Percentiles rank a stretch among this genome's conserved stretches.
Conservation (phyloP, 1,140 invertebrate genomes). For the Scaptomyza hsui region DNA sequence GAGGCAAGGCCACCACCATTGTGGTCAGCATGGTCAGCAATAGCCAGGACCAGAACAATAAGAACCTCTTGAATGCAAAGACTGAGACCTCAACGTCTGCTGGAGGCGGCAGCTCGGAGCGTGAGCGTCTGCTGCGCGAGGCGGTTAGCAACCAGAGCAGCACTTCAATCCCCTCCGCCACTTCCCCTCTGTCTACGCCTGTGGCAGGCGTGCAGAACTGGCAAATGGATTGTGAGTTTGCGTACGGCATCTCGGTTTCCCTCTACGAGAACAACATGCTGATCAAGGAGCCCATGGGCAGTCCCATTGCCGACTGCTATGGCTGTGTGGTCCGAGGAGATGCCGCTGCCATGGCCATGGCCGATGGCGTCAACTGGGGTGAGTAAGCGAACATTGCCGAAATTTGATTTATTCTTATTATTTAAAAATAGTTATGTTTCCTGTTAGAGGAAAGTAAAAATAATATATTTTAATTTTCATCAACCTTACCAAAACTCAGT, state of each 20-base stretch:
- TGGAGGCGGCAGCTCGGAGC: constrained; percentile 46
- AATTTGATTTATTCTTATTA: background rate
- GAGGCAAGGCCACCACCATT: constrained; percentile 65
- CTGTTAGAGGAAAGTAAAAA: too few relatives aligned
- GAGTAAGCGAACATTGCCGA: constrained; percentile 64
- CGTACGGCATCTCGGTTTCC: constrained; percentile 89
- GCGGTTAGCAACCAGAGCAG: constrained; percentile 73
- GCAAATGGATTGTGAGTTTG: constrained; percentile 87
- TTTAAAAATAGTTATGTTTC: too few relatives aligned
- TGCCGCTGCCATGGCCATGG: constrained; percentile 92
- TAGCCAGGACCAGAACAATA: constrained; percentile 76
- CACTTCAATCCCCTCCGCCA: background rate
- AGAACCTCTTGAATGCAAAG: constrained; percentile 76
- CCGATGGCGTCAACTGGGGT: constrained; percentile 98
- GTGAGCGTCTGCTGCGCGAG: constrained; percentile 73
- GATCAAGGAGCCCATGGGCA: constrained; percentile 90
- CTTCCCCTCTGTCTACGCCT: background rate
- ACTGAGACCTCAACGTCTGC: constrained; percentile 49
- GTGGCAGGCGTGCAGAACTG: constrained; percentile 89
- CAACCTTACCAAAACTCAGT: too few relatives aligned
- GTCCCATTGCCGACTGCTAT: constrained; percentile 96
- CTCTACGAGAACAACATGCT: constrained; percentile 92
- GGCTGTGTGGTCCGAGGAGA: constrained; percentile 92
- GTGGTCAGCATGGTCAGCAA: constrained; percentile 75
- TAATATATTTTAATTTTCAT: too few relatives aligned